phyloP scores from a whole-genome alignment of 2,888 invertebrate species.

The Plagodis pulveraria region DNA sequence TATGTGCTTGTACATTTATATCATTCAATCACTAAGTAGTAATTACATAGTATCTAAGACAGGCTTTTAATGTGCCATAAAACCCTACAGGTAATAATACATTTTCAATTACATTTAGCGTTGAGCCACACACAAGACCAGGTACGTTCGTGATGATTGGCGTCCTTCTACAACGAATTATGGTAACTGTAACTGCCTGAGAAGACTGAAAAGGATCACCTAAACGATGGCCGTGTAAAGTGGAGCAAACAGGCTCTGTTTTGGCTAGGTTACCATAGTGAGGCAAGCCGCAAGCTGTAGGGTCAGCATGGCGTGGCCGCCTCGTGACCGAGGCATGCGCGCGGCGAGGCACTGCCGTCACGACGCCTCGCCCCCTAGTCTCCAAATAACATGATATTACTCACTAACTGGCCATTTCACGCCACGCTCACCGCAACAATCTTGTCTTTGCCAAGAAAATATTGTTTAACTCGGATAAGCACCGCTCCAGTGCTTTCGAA shows the following conservation, averaged over 20 bases:
- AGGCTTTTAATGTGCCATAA: too few species aligned
- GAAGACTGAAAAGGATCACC: too few species aligned
- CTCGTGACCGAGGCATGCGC: slow-evolving; percentile 75
- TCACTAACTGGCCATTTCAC: slow-evolving; percentile 83
- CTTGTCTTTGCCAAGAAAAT: slow-evolving; percentile 41
- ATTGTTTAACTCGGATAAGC: slow-evolving; percentile 33
- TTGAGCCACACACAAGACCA: too few species aligned
- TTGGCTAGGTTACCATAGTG: slow-evolving; percentile 28
- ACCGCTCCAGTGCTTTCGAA: slow-evolving; percentile 16
- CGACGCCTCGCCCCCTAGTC: slow-evolving; percentile 70
- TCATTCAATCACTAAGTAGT: too few species aligned
- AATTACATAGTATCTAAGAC: too few species aligned
- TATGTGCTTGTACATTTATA: too few species aligned
- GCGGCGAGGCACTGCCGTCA: slow-evolving; percentile 60
- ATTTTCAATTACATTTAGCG: too few species aligned
- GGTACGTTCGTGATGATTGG: too few species aligned
- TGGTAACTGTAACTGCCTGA: too few species aligned
- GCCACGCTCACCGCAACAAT: slow-evolving; percentile 67
- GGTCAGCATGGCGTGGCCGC: slow-evolving; percentile 78
- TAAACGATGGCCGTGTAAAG: slow-evolving; percentile 1
- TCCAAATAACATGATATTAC: slow-evolving; percentile 81
- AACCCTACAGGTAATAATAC: too few species aligned
- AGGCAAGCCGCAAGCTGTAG: slow-evolving; percentile 40
- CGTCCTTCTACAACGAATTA: too few species aligned
- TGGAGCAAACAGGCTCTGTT: slow-evolving; percentile 28